Evolutionary conservation across 53 echinoderm and acorn worm genomes (phyloP).

Genomic region (Pentamera pediparva): DNA sequence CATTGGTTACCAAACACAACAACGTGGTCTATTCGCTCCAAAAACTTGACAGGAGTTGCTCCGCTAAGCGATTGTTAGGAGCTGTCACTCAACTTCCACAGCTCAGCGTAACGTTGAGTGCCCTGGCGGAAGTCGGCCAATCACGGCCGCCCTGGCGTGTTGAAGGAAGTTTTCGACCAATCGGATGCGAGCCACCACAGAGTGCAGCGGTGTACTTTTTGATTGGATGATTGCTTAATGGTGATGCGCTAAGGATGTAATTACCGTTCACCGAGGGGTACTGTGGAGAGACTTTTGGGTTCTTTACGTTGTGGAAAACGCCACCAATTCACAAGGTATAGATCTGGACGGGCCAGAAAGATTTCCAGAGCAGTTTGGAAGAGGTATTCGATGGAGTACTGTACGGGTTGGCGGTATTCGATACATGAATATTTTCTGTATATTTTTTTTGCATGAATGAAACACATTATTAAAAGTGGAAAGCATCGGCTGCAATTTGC

Average conservation of each 20-base stretch:
- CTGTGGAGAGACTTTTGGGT: background rate
- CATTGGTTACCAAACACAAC: background rate
- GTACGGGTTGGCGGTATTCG: too few relatives aligned
- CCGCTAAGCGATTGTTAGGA: slow-evolving; percentile 16
- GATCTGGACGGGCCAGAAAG: background rate
- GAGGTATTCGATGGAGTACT: too few relatives aligned
- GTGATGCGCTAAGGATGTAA: background rate
- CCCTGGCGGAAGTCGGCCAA: background rate
- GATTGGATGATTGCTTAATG: slow-evolving; percentile 29
- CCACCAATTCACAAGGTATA: too few relatives aligned
- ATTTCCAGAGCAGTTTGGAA: background rate
- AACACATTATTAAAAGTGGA: too few relatives aligned
- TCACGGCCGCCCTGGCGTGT: background rate
- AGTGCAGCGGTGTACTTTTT: slow-evolving; percentile 11
- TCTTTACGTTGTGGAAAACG: too few relatives aligned
- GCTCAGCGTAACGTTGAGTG: background rate
- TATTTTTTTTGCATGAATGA: too few relatives aligned
- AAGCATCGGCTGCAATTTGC: too few relatives aligned
- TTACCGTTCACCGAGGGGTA: background rate
- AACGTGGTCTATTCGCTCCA: background rate
- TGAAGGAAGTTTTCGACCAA: slow-evolving; percentile 19
- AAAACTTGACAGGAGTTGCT: background rate
- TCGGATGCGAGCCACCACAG: background rate
- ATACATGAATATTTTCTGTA: too few relatives aligned
- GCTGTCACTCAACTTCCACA: slow-evolving; percentile 15